Evolutionary conservation across 2,113 vertebrate genomes (phyloP).

Genomic region (Crypturellus undulatus): DNA sequence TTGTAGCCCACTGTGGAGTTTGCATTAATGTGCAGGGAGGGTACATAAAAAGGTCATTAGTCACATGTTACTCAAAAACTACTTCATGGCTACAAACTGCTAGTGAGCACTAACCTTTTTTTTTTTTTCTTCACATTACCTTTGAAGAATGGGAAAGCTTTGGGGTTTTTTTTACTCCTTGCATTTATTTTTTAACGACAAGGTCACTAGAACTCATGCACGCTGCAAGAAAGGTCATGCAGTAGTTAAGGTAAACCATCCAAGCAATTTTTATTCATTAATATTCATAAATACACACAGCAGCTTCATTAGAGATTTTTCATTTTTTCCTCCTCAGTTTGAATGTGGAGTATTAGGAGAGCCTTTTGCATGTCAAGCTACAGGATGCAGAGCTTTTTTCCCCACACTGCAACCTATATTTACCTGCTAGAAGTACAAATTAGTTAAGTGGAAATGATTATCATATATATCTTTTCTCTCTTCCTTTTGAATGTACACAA

Average conservation of each 20-base stretch:
- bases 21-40: conserved; percentile 60
- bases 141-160: conserved; percentile 88
- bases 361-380: conserved; percentile 90
- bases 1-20: conserved; percentile 69
- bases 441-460: conserved; percentile 98
- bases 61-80: conserved; percentile 81
- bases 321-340: conserved; percentile 86
- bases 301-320: conserved; percentile 98
- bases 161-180: conserved; percentile 82
- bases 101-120: conserved; percentile 47
- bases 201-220: conserved; percentile 98
- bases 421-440: conserved; percentile 95
- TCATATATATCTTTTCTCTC: conserved; percentile 94
- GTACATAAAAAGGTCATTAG: conserved; percentile 67
- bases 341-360: conserved; percentile 96
- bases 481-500: conserved; percentile 98
- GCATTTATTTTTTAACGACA: conserved; percentile 89
- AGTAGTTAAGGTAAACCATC: conserved; percentile 99
- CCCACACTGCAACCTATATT: conserved; percentile 92
- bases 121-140: conserved; percentile 70
- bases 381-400: conserved; percentile 86
- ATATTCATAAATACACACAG: conserved; percentile 99
- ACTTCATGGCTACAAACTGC: conserved; percentile 63
- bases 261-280: conserved; percentile 99
- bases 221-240: conserved; percentile 99